These are phyloP conservation scores for Spermophilus dauricus DNA, from an alignment of 2,113 vertebrate species.

Conservation along the genomic window DNA sequence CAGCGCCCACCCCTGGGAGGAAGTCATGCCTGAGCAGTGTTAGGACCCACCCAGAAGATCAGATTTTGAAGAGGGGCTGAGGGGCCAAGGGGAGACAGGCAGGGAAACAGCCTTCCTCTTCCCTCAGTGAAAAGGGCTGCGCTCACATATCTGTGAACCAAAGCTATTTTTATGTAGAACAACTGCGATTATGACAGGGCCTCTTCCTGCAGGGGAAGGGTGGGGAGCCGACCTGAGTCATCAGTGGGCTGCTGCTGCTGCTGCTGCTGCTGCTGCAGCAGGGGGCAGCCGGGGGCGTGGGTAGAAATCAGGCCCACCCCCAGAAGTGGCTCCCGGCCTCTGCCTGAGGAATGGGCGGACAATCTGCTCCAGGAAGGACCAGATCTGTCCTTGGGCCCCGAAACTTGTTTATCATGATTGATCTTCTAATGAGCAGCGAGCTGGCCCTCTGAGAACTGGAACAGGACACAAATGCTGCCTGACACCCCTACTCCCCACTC, in stretches of 20 bases:
- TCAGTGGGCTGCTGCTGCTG: neutral
- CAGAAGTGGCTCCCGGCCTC: neutral
- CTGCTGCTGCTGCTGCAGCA: neutral
- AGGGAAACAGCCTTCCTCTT: neutral
- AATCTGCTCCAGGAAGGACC: neutral
- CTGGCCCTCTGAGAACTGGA: neutral
- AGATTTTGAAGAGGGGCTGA: neutral
- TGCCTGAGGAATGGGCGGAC: neutral
- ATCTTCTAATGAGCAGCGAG: neutral
- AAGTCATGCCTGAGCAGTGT: neutral
- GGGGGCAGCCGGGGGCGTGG: neutral
- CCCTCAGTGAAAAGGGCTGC: neutral
- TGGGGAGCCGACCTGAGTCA: constrained; percentile 63
- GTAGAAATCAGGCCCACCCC: neutral
- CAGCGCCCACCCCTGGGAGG: neutral
- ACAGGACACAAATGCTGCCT: neutral
- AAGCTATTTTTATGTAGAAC: constrained; percentile 58
- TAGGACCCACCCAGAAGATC: neutral
- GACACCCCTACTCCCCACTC: neutral
- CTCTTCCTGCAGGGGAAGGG: constrained; percentile 71
- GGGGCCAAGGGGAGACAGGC: neutral
- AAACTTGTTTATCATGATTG: neutral
- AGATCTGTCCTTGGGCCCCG: neutral
- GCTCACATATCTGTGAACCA: constrained; percentile 5
- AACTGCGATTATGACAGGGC: constrained; percentile 35